Conservation (phyloP, 64 coral and sea anemone genomes). For the Stylophora pistillata region DNA sequence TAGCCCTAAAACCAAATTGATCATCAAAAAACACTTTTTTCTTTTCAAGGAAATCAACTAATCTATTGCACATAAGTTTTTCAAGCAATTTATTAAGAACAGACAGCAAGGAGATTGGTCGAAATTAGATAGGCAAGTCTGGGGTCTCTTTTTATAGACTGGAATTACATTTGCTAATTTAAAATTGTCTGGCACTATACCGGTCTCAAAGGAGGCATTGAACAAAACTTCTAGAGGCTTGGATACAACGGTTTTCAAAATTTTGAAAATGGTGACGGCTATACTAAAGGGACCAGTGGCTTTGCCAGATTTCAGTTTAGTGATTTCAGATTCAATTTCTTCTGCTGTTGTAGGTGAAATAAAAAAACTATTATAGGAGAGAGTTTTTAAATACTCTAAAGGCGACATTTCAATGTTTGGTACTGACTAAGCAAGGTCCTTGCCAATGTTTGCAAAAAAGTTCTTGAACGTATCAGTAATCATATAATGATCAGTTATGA, state of each 20-base stretch:
- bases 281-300: too few relatives aligned
- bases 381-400: too few relatives aligned
- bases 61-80: constrained; percentile 4
- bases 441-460: too few relatives aligned
- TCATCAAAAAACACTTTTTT: constrained; percentile 6
- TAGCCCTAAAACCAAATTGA: constrained; percentile 18
- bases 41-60: background rate
- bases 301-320: too few relatives aligned
- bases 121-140: background rate
- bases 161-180: constrained; percentile 32
- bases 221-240: constrained; percentile 37
- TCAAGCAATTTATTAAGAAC: constrained; percentile 21
- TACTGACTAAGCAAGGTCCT: too few relatives aligned
- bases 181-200: constrained; percentile 43
- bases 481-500: too few relatives aligned
- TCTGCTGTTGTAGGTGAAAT: too few relatives aligned
- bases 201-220: constrained; percentile 17
- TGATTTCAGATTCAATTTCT: too few relatives aligned
- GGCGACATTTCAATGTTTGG: too few relatives aligned
- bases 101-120: constrained; percentile 15
- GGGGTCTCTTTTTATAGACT: constrained; percentile 8
- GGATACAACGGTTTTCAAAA: constrained; percentile 30
- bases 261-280: background rate
- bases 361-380: too few relatives aligned
- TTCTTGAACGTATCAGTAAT: too few relatives aligned